Conservation (phyloP, 2,113 vertebrate genomes). For the Tetrax tetrax region DNA sequence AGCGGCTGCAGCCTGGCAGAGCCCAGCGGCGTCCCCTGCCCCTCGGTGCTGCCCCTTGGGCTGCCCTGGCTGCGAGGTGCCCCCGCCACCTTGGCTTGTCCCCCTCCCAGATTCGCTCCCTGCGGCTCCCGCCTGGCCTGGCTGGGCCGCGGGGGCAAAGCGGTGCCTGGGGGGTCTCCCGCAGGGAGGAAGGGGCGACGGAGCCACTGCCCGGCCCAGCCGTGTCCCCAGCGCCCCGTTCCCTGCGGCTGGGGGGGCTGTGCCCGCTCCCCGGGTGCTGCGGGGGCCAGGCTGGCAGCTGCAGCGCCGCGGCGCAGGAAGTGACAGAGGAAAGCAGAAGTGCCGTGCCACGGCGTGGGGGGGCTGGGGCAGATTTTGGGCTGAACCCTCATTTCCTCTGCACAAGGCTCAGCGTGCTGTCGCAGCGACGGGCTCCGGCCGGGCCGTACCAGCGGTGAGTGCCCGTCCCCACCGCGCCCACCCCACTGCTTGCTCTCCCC, state of each 20-base stretch:
- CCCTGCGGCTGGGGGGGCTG: neutral
- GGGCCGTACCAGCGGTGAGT: rapidly evolving
- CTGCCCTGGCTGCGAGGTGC: neutral
- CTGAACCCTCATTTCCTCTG: constrained; percentile 18
- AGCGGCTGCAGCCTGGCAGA: neutral
- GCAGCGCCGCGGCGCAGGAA: neutral
- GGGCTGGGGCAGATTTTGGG: neutral
- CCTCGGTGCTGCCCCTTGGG: rapidly evolving
- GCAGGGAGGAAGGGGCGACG: neutral
- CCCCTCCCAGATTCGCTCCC: rapidly evolving
- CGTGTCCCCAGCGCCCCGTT: rapidly evolving
- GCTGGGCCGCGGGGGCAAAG: neutral
- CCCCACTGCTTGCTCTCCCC: neutral
- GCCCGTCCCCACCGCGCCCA: rapidly evolving
- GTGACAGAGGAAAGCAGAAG: constrained; percentile 48
- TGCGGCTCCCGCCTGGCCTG: neutral
- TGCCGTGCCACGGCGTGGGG: rapidly evolving
- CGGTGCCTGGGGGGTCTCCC: rapidly evolving
- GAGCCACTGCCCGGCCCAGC: neutral
- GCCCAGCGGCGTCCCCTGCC: neutral
- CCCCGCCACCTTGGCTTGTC: neutral
- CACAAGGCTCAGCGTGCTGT: neutral
- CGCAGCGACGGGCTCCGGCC: neutral
- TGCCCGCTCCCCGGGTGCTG: neutral
- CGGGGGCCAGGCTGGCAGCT: neutral